Evolutionary conservation across 1,140 invertebrate species (phyloP), one percentile per base, ranked within the genome.

Genomic region (Triops cancriformis): DNA sequence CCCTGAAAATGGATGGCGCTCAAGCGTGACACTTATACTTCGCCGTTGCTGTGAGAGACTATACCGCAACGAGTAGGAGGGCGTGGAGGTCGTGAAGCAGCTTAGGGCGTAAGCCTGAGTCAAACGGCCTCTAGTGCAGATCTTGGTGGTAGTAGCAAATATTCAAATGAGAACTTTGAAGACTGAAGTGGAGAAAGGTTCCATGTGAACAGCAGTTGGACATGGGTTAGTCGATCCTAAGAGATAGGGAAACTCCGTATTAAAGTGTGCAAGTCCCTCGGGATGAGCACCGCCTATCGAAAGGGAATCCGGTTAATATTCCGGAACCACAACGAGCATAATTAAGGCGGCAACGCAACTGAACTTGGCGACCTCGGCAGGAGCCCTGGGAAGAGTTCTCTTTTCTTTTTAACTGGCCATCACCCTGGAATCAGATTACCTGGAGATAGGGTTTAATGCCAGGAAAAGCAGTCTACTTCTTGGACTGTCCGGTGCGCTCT

Each of bases 1-100:
- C 91, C 90, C 91, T 93, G 90, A 93, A 94, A 94, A 94, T 93
- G 91, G 91, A 92, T 91, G 90, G 90, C 90, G 90, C 91, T 92
- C 82, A 88, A 92, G 90, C 88, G 89, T 90, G 86, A 87, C 87
- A 87, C 89, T 87, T 88, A 91, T 91, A 90, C 89, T 85, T 85
- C 80, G 85, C 89, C 88, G 86, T 87, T 86, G 85, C 83, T 64
- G 43, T 43, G 43, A 75, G 74, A 76, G 73, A 74, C 45, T 45
- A 88, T 83, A 87, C 86, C 79, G 84, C 88, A 85, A 87, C 85
- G 88, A 90, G 91, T 91, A 92, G 89, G 90, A 90, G 88, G 90
- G 88, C 87, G 87, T 85, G 90, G 88, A 89, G 88, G 83, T 89
- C 89, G 88, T 87, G 89, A 92, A 93, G 89, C n/a, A n/a, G 88